Evolutionary conservation across 2,888 invertebrate genomes (phyloP), one percentile per base, ranked within the genome.

Genomic region (Hemaris fuciformis): DNA sequence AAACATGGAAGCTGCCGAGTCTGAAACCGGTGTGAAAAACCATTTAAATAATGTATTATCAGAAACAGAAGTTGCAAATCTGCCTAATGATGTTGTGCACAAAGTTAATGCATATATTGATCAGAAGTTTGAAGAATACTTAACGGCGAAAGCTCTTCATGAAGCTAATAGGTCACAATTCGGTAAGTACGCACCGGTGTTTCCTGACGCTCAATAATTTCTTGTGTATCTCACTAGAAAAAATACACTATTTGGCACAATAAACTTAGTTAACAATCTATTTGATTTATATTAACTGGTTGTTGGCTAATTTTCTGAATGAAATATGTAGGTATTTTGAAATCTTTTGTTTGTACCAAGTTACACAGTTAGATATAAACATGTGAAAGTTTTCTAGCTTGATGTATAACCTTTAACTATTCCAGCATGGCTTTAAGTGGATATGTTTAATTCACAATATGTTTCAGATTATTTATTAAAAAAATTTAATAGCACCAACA

Each of bases 81-180:
- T 93, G 68, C 84, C 92, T 20, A 74, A 76, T 66, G 72, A 76
- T 42, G 72, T 91, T 69, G 84, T 83, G 61, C 77, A 93, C 70
- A 96, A 96, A 87, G 89, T 97, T 43, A 94, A 95, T 73, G 82
- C 72, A 3, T 91, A 87, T 66, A 90, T 91, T 73, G 91, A 91
- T 64, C 71, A 93, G 62, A 94, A 95, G 80, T 94, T 95, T 77
- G 95, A 95, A 74, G 95, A 96, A 81, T 95, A 95, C 69, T 91
- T 96, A 73, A 96, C 95, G 62, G 93, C 95, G 27, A 96, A 95
- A 85, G 96, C 96, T 2, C 92, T 96, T 31, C 94, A 95, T 66
- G 96, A 96, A 88, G 94, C 95, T 65, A 94, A 93, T 73, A 94
- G 94, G 81, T 91, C 91, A 65, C 94, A 93, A 78, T 93, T 94